These are phyloP conservation scores for Cladopsammia gracilis DNA, from an alignment of 64 coral and sea anemone species.

Conservation along the genomic window DNA sequence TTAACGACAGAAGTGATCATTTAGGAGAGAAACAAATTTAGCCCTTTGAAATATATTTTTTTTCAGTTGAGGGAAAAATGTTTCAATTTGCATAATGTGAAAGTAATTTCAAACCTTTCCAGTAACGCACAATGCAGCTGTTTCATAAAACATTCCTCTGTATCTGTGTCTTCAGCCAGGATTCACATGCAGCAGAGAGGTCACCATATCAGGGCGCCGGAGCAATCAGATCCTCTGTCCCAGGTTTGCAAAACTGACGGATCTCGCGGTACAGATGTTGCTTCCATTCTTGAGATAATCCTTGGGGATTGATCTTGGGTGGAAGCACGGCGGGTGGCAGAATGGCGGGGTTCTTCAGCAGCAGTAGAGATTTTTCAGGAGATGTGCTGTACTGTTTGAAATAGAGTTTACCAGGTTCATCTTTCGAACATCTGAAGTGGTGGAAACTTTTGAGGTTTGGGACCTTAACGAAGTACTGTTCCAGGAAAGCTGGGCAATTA, in stretches of 20 bases:
- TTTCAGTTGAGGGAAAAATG: too few species aligned
- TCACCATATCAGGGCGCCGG: background rate
- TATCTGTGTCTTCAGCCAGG: too few species aligned
- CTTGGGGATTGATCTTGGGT: background rate
- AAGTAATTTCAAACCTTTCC: too few species aligned
- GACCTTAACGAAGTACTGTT: slow-evolving; percentile 38
- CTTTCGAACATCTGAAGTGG: slow-evolving; percentile 29
- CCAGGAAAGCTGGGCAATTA: slow-evolving; percentile 22
- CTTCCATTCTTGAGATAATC: background rate
- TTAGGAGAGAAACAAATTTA: too few species aligned
- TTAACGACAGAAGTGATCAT: too few species aligned
- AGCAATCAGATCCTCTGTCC: slow-evolving; percentile 1
- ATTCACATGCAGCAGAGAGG: too few species aligned
- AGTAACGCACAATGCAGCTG: too few species aligned
- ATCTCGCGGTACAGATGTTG: background rate
- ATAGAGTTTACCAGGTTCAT: slow-evolving; percentile 29
- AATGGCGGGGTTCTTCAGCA: background rate
- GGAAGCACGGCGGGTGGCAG: background rate
- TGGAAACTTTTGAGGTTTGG: slow-evolving; percentile 43
- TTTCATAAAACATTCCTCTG: too few species aligned
- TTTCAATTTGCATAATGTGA: too few species aligned
- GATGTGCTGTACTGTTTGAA: background rate
- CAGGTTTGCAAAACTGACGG: background rate
- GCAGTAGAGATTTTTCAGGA: background rate
- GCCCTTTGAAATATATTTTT: too few species aligned